Conservation (phyloP, 2,888 invertebrate genomes). For the Oscheius sp. region DNA sequence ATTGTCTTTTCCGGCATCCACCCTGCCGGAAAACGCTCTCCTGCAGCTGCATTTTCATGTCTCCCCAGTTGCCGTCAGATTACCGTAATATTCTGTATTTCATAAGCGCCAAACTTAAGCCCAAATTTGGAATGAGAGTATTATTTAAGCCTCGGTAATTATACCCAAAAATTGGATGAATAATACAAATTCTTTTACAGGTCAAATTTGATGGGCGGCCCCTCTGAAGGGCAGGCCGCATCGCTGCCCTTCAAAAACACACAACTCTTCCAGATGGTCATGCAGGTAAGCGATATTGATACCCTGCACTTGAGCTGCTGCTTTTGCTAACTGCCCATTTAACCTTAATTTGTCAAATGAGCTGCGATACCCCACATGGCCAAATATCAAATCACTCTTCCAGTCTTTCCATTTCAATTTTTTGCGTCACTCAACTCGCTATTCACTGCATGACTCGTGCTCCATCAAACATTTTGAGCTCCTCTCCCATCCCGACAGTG, state of each 20-base stretch:
- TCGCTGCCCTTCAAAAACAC: conserved; percentile 46
- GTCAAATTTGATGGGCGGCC: conserved; percentile 26
- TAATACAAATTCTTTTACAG: background rate
- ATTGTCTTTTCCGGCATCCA: conserved; percentile 29
- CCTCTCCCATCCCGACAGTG: too few relatives aligned
- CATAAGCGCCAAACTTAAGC: background rate
- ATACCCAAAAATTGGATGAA: background rate
- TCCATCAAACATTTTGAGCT: too few relatives aligned
- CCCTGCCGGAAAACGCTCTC: conserved; percentile 28
- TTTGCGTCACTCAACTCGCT: background rate
- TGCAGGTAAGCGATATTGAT: conserved; percentile 44
- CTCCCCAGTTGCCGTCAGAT: background rate
- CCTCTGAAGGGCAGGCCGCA: conserved; percentile 31
- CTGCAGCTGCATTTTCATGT: conserved; percentile 21
- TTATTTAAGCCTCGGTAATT: conserved; percentile 10
- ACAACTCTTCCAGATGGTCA: conserved; percentile 51
- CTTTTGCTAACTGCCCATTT: conserved; percentile 36
- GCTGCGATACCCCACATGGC: background rate
- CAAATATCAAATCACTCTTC: too few relatives aligned
- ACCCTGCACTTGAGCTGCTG: too few relatives aligned
- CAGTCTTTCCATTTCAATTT: background rate
- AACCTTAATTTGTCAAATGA: conserved; percentile 13
- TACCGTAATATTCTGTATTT: conserved; percentile 1
- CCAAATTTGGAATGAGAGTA: background rate
- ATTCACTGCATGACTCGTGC: too few relatives aligned